Evolutionary conservation across 2,113 vertebrate genomes (phyloP).

Genomic region (Gallinago media): DNA sequence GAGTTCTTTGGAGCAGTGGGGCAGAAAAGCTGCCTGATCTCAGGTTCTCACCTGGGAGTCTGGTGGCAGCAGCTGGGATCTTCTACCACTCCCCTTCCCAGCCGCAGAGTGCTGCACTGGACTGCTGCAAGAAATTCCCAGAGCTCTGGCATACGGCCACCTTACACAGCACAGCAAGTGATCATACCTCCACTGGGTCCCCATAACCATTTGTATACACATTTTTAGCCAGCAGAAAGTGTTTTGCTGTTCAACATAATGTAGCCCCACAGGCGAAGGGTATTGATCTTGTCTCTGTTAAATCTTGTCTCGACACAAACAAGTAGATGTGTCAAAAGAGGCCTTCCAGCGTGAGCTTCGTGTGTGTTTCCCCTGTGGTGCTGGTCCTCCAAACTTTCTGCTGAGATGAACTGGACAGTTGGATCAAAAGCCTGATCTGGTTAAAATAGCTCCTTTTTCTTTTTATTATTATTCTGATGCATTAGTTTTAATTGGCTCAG

Average conservation of each 20-base stretch:
- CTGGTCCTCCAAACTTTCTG: neutral
- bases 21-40: neutral
- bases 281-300: no score
- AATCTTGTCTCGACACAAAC: neutral
- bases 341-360: neutral
- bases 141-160: rapidly evolving
- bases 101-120: neutral
- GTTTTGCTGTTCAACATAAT: rapidly evolving
- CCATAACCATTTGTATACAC: rapidly evolving
- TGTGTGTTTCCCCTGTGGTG: neutral
- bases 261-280: neutral
- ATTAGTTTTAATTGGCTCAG: neutral
- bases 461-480: neutral
- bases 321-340: neutral
- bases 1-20: rapidly evolving
- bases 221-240: neutral
- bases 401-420: neutral
- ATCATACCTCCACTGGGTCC: rapidly evolving
- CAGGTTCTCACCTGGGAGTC: neutral
- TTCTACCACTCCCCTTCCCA: neutral
- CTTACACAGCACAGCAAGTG: neutral
- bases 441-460: neutral
- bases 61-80: neutral
- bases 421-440: neutral
- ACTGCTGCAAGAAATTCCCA: neutral